These are phyloP conservation scores for Eudemis profundana DNA, from an alignment of 2,888 invertebrate genomes.

Conservation along the genomic window DNA sequence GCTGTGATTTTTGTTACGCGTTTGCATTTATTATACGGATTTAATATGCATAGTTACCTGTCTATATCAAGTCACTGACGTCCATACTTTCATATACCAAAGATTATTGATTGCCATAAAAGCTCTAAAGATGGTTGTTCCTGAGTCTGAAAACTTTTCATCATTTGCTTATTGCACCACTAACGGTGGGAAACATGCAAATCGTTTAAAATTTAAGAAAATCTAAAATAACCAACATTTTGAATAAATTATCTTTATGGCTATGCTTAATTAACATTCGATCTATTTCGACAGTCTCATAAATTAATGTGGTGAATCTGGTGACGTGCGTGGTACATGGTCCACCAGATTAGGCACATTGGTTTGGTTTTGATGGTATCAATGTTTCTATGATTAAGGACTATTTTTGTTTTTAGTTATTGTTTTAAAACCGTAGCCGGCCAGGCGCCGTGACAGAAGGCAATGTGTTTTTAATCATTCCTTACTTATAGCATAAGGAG, in stretches of 20 bases:
- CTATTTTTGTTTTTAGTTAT: too few relatives aligned
- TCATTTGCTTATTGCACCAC: too few relatives aligned
- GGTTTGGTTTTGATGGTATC: constrained; percentile 1
- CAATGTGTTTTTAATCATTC: neutral
- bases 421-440: too few relatives aligned
- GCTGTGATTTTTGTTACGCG: neutral
- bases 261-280: too few relatives aligned
- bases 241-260: neutral
- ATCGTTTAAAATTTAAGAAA: too few relatives aligned
- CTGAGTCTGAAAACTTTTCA: neutral
- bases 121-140: neutral
- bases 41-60: neutral
- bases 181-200: too few relatives aligned
- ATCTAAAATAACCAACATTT: too few relatives aligned
- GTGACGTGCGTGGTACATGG: neutral
- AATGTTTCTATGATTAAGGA: constrained; percentile 9
- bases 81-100: neutral
- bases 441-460: neutral
- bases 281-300: neutral
- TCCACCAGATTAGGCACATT: neutral
- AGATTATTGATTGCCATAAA: neutral
- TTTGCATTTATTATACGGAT: neutral
- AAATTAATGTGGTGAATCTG: neutral
- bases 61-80: too few relatives aligned
- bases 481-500: constrained; percentile 11